A percentile compares a stretch with the other conserved stretches of the same genome.
phyloP scores from a whole-genome alignment of 2,113 vertebrate genomes.

The Passer montanus region DNA sequence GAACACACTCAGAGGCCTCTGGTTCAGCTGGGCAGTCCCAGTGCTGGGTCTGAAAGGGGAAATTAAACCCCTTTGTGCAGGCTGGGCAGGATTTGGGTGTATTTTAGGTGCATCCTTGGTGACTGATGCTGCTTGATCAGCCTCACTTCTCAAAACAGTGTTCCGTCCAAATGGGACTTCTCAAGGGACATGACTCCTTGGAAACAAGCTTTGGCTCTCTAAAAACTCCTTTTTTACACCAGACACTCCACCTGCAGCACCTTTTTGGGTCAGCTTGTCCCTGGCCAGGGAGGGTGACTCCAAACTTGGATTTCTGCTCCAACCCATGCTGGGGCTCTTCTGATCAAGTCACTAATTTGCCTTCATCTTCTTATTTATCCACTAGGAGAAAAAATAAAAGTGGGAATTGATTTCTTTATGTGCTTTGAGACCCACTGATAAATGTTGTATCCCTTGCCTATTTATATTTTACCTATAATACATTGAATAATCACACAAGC shows the following conservation, averaged over 20 bases:
- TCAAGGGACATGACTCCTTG: neutral
- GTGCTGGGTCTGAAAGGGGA: neutral
- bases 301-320: neutral
- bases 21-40: neutral
- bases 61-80: neutral
- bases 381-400: neutral
- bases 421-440: neutral
- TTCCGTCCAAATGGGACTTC: neutral
- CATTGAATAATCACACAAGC: neutral
- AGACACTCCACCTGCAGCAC: neutral
- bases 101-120: neutral
- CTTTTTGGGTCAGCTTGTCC: neutral
- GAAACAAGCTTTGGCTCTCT: neutral
- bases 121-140: neutral
- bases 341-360: neutral
- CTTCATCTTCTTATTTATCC: neutral
- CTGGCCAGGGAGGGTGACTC: neutral
- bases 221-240: neutral
- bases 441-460: neutral
- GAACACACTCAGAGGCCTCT: neutral
- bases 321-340: neutral
- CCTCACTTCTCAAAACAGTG: rapidly evolving
- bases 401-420: neutral
- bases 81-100: neutral
- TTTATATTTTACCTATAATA: neutral